A percentile compares a stretch with the other conserved stretches of the same genome.
phyloP scores from a whole-genome alignment of 2,113 vertebrate genomes.

The Campylomormyrus tamandua region DNA sequence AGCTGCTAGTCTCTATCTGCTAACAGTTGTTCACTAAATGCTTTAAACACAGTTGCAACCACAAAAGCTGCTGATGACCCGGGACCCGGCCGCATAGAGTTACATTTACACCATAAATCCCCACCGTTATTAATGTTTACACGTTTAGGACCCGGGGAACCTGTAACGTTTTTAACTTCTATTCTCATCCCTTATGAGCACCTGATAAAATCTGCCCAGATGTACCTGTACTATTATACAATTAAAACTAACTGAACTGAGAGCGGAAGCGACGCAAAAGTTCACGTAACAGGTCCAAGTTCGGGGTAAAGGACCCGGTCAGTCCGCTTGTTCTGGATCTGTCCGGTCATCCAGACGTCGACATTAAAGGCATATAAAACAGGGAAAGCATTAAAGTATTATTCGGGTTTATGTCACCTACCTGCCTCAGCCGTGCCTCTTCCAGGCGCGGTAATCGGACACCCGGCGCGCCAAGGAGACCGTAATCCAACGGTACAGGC shows the following conservation, averaged over 20 bases:
- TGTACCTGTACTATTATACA: background rate
- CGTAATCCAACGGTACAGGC: background rate
- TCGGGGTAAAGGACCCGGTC: background rate
- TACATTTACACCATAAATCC: background rate
- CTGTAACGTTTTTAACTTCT: background rate
- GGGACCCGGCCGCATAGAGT: background rate
- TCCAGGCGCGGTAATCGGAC: background rate
- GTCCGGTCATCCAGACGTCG: background rate
- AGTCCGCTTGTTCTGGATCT: background rate
- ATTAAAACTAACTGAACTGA: background rate
- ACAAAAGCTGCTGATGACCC: background rate
- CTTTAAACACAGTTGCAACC: conserved; percentile 34
- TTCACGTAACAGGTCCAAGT: background rate
- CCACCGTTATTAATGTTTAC: background rate
- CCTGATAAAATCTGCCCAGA: background rate
- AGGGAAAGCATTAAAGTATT: background rate
- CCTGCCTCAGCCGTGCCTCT: background rate
- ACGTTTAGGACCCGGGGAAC: background rate
- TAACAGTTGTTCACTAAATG: conserved; percentile 48
- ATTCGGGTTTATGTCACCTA: background rate
- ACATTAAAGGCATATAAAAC: background rate
- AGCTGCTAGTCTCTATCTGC: conserved; percentile 43
- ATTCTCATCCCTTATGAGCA: background rate
- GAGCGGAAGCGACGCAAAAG: background rate
- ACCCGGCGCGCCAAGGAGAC: conserved; percentile 9